A percentile compares a stretch with the other conserved stretches of the same genome.
These are phyloP conservation scores for Philopedon plagiatum DNA, from an alignment of 2,888 invertebrate genomes.

Conservation along the genomic window DNA sequence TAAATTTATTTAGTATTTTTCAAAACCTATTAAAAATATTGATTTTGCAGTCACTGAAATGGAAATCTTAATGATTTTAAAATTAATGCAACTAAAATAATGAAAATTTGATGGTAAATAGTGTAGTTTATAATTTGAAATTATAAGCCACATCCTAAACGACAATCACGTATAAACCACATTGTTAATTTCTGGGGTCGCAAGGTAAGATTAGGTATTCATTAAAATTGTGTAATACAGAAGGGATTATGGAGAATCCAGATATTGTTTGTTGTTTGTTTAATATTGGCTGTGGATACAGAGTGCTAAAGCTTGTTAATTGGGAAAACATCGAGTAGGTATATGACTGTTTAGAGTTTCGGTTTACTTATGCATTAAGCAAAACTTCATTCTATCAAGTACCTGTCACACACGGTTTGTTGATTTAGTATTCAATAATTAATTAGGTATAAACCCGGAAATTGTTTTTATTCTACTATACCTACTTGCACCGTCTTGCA, in stretches of 20 bases:
- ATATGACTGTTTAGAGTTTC: neutral
- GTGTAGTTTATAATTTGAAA: no score
- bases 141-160: neutral
- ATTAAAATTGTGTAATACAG: neutral
- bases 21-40: no score
- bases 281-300: neutral
- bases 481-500: no score
- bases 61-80: neutral
- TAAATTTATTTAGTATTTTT: no score
- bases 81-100: no score
- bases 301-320: neutral
- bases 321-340: neutral
- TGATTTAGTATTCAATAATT: no score
- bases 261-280: neutral
- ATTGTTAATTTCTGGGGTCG: neutral
- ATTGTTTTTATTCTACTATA: no score
- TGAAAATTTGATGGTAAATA: no score
- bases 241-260: neutral
- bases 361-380: neutral
- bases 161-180: neutral
- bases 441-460: no score
- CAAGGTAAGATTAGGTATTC: neutral
- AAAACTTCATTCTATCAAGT: neutral
- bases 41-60: no score
- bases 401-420: neutral